Percentiles rank a stretch among this genome's conserved stretches.
phyloP scores from a whole-genome alignment of 2,888 invertebrate species.

The Brachyopa scutellaris region DNA sequence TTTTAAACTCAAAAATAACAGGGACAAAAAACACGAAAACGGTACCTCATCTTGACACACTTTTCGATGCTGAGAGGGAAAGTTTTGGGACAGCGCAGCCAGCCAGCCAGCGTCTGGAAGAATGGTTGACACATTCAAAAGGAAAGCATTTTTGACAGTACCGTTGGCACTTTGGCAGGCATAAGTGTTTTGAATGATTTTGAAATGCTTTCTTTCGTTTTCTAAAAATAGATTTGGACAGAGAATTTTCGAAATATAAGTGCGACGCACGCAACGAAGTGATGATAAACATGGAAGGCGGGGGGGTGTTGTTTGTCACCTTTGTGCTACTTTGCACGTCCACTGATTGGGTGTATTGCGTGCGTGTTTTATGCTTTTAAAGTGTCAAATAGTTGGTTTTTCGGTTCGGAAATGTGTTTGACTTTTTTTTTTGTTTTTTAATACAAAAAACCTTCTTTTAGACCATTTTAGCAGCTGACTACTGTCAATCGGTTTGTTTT shows the following conservation, averaged over 20 bases:
- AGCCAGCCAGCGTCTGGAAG: background rate
- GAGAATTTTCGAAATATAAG: constrained; percentile 14
- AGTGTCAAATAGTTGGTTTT: constrained; percentile 16
- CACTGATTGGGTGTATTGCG: constrained; percentile 36
- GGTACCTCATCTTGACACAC: constrained; percentile 43
- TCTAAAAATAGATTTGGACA: constrained; percentile 22
- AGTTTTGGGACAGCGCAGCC: background rate
- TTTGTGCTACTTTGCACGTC: constrained; percentile 25
- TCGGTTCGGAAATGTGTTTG: background rate
- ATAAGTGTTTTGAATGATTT: constrained; percentile 24
- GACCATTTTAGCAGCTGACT: constrained; percentile 23
- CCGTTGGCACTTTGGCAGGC: background rate
- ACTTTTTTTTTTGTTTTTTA: background rate
- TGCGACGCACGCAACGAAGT: background rate
- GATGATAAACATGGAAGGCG: background rate
- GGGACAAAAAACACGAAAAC: background rate
- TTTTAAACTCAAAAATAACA: constrained; percentile 23
- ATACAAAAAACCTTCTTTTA: background rate
- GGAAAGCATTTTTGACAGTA: background rate
- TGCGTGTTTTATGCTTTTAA: constrained; percentile 23
- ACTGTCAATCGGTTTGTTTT: constrained; percentile 13
- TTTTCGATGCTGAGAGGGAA: constrained; percentile 5
- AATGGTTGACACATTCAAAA: constrained; percentile 15
- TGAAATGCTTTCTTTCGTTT: constrained; percentile 15
- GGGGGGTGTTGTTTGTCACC: constrained; percentile 35